phyloP scores from a whole-genome alignment of 1,140 invertebrate species.

The Ostrea edulis region DNA sequence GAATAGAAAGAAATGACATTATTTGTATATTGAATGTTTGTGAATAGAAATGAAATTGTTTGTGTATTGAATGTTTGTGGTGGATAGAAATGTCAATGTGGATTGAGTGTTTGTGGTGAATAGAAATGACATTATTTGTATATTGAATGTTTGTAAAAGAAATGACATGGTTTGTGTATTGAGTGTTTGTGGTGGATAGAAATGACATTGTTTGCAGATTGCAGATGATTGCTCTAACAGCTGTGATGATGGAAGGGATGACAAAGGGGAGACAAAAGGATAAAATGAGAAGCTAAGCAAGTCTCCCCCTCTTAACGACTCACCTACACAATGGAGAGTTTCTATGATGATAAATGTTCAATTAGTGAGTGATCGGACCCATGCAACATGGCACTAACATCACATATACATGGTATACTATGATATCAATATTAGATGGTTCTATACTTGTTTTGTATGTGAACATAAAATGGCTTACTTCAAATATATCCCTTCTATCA shows the following conservation, averaged over 20 bases:
- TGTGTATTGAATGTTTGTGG: too few relatives aligned
- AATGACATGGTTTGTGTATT: too few relatives aligned
- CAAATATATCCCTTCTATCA: constrained; percentile 41
- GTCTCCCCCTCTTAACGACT: neutral
- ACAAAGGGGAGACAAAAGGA: neutral
- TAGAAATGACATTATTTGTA: too few relatives aligned
- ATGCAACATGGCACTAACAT: constrained; percentile 38
- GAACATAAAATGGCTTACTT: constrained; percentile 39
- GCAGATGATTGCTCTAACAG: neutral
- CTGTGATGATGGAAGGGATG: neutral
- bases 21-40: too few relatives aligned
- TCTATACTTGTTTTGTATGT: constrained; percentile 14
- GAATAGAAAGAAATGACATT: too few relatives aligned
- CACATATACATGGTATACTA: constrained; percentile 22
- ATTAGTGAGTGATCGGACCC: constrained; percentile 1
- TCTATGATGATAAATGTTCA: constrained; percentile 23
- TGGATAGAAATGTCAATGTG: too few relatives aligned
- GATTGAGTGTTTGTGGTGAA: too few relatives aligned
- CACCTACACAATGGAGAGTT: constrained; percentile 32
- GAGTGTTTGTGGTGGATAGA: too few relatives aligned
- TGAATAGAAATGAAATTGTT: too few relatives aligned
- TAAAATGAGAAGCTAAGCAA: neutral
- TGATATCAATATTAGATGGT: constrained; percentile 18
- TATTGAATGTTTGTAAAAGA: too few relatives aligned
- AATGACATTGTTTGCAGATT: too few relatives aligned